These are phyloP conservation scores for Pteruthius melanotis DNA, from an alignment of 2,113 vertebrate genomes.

Conservation along the genomic window DNA sequence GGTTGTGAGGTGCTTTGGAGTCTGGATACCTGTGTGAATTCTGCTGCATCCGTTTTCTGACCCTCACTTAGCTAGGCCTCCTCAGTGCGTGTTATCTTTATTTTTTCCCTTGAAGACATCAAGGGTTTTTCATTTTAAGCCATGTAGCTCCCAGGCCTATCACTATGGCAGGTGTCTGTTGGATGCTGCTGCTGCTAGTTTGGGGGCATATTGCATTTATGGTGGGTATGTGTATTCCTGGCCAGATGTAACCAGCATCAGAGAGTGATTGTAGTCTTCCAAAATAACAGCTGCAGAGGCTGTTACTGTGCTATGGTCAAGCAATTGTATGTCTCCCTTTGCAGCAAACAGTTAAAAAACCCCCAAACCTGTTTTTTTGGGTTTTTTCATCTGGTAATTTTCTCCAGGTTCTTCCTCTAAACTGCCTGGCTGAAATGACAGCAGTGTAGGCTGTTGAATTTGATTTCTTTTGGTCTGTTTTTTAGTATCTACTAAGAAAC, in stretches of 20 bases:
- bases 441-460: not conserved
- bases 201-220: rapidly evolving
- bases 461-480: not conserved
- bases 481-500: not conserved
- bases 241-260: not conserved
- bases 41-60: not conserved
- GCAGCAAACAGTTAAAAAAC: not conserved
- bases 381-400: not conserved
- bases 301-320: not conserved
- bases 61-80: not conserved
- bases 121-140: not conserved
- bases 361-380: not conserved
- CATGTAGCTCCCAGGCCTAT: not conserved
- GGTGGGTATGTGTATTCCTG: not conserved
- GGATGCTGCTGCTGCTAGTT: not conserved
- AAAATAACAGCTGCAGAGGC: not conserved
- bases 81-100: rapidly evolving
- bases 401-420: not conserved
- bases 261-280: not conserved
- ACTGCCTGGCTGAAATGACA: not conserved
- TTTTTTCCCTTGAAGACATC: not conserved
- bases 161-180: not conserved
- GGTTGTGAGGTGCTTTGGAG: not conserved
- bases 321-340: not conserved
- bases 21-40: not conserved